phyloP scores from a whole-genome alignment of 2,797 vertebrate genomes.

The Hypotaenidia philippensis region DNA sequence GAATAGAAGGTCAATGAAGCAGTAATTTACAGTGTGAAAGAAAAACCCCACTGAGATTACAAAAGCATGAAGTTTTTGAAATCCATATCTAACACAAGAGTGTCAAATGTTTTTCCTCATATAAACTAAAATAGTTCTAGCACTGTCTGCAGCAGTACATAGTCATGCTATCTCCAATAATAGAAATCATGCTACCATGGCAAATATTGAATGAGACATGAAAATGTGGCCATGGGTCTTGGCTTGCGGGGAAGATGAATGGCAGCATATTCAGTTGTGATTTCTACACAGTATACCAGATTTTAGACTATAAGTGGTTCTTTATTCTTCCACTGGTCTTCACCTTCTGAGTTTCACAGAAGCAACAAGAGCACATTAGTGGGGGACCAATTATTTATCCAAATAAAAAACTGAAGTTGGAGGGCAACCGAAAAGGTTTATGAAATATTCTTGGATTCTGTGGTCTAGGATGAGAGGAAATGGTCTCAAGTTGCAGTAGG shows the following conservation, averaged over 20 bases:
- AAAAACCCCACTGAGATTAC: neutral
- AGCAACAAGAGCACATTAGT: neutral
- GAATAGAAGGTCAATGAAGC: neutral
- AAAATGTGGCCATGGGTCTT: neutral
- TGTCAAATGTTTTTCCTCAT: neutral
- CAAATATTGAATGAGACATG: neutral
- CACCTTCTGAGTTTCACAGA: neutral
- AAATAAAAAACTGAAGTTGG: neutral
- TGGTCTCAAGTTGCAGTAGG: no score
- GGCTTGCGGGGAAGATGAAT: neutral
- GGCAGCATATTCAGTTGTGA: neutral
- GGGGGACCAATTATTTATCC: neutral
- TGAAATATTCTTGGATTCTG: fast-evolving
- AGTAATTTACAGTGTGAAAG: neutral
- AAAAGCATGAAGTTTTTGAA: neutral
- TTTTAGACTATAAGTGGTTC: neutral
- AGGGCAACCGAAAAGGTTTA: neutral
- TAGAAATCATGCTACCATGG: neutral
- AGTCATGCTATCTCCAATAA: neutral
- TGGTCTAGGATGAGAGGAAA: no score
- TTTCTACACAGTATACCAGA: neutral
- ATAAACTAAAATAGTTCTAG: neutral
- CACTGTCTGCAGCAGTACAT: fast-evolving
- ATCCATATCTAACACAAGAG: neutral
- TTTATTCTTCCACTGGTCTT: neutral